Base-by-base conservation (phyloP, 2,113 vertebrate genomes). In the Hirundichthys speculiger region DNA sequence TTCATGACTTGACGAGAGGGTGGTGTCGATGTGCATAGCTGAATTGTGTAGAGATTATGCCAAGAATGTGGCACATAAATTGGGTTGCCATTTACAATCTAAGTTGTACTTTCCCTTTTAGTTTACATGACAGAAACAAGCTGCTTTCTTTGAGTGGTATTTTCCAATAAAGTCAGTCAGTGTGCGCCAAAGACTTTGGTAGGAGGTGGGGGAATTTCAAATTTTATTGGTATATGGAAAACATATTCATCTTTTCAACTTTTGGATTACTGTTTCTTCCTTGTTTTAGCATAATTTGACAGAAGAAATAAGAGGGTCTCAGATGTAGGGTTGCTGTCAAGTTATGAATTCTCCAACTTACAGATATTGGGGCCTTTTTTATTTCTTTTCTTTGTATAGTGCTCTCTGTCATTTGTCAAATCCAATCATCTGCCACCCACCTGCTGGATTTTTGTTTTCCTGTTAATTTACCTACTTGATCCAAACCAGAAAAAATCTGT, bases 41-140 rank as follows among this genome's bases (percentile, higher is more conserved):
- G 58, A 73, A 54, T 51, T 39, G 41, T 69, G 65, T 75, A 64
- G 21, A 82, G 55, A 55, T 70, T 71, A 58, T 78, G 64, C 68
- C 57, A 47, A 74, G 47, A 47, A 69, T 69, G 45, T 57, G 39
- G 65, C 60, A 73, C 66, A 70, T 38, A 24, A 16, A 55, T 62
- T 55, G 59, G 57, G 57, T 64, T 74, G 34, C 54, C 39, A 65
- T 66, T 66, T 50, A 64, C 43, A 48, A 30, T 72, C 65, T 69
- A 63, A 74, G 58, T 66, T 73, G 42, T 69, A 41, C 30, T 54
- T 34, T 34, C 30, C 52, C 30, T 45, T 53, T 48, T 18, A 42
- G 8, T 14, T 62, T 41, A 69, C 40, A 16, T 46, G 15, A 69
- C 69, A 58, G 34, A 64, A 73, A 57, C n/a, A 55, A 60, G 52